Evolutionary conservation across 2,888 invertebrate genomes (phyloP), one percentile per base, ranked within the genome.

Genomic region (Crepidodera aurea): DNA sequence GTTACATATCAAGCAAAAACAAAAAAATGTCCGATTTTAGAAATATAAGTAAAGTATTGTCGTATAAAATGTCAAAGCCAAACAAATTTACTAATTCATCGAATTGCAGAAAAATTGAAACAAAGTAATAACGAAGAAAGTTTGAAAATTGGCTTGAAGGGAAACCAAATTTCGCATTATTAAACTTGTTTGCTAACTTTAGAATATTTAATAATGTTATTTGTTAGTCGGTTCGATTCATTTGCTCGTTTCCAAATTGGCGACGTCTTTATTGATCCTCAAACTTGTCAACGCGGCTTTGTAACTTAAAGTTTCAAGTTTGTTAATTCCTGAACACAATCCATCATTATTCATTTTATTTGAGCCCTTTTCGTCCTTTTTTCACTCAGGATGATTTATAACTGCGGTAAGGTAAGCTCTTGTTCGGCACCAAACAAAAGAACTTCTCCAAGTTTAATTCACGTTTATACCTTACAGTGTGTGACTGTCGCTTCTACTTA

Each of bases 301-400:
- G 18, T 44, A 44, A 44, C 10, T 32, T 18, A 56, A 48, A 46
- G 15, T 48, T 48, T 16, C 48, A 37, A 56, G 56, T 56, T 56
- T 56, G 56, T 56, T 56, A 56, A 48, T 56, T 56, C 48, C 13
- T 40, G 37, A 37, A 25, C 16, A 56, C 46, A 56, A 56, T 56
- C 56, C 46, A 56, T 56, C 56, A 56, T 56, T 56, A 48, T 56
- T 56, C 56, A 56, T 56, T 56, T 48, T 18, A 16, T 44, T 44
- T 25, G 44, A 5, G 22, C n/a, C 3, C 16, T 16, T 19, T 44
- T 44, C 10, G 8, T 27, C 27, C 27, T 29, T 40, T 18, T 40
- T 40, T 10, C 15, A 18, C 48, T 8, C 27, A 27, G 27, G 15
- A 27, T 48, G 48, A 48, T 48, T 48, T 48, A 48, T 48, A 48